Evolutionary conservation across 2,797 vertebrate genomes (phyloP).

Genomic region (Manis javanica): DNA sequence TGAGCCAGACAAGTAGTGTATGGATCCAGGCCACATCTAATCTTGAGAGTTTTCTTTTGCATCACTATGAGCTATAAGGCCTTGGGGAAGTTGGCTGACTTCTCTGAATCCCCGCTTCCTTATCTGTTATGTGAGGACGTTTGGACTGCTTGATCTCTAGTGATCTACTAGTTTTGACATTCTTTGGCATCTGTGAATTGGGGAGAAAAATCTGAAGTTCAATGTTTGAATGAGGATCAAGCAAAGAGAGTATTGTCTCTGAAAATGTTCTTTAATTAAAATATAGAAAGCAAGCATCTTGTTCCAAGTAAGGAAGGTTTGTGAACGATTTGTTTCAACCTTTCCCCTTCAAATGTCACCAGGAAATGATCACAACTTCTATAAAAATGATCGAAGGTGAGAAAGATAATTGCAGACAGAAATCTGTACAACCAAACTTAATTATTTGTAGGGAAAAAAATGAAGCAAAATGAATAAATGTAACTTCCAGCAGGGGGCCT

Average conservation of each 20-base stretch:
- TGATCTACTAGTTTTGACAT: background rate
- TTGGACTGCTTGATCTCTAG: conserved; percentile 15
- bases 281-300: conserved; percentile 10
- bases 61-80: background rate
- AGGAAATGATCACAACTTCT: fast-evolving
- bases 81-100: conserved; percentile 3
- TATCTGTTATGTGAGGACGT: background rate
- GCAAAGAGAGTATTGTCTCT: conserved; percentile 15
- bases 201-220: background rate
- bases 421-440: background rate
- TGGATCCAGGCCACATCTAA: background rate
- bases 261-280: conserved; percentile 53
- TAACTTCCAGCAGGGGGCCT: conserved; percentile 81
- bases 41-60: conserved; percentile 12
- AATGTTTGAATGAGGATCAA: background rate
- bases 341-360: conserved; percentile 44
- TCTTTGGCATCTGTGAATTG: background rate
- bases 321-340: conserved; percentile 55
- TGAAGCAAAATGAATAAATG: conserved; percentile 12
- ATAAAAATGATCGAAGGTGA: background rate
- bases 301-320: background rate
- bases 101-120: background rate
- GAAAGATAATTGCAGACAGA: conserved; percentile 50
- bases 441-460: background rate
- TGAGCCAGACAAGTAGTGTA: background rate